Base-by-base conservation (phyloP, 2,113 vertebrate species). In the Rostratula benghalensis region DNA sequence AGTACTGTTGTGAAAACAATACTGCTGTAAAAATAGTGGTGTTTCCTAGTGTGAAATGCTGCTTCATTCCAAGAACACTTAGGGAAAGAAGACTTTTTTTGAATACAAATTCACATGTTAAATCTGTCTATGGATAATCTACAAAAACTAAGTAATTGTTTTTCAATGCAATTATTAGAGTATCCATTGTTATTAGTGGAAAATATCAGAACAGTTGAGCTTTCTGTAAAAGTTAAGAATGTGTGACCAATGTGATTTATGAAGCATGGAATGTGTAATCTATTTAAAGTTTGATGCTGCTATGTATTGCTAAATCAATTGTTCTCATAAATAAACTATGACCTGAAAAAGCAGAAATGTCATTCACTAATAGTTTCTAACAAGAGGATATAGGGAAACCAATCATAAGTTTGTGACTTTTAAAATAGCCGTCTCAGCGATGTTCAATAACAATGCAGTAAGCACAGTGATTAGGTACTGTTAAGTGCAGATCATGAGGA, bases 231-330 rank as follows among this genome's bases (percentile, higher is more conserved):
- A 90, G 65, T 76, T 94, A 93, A 89, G 84, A 85, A 80, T 76
- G 82, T 89, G 85, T 92, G 77, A 97, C 93, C 59, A 71, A 80
- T 59, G 43, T 84, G 88, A 95, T 96, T 97, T 95, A 79, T 92
- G 84, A 91, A 90, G 54, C 89, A 76, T 35, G 39, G 50, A 70
- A 57, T 13, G 0, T 82, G 75, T 89, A 95, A 96, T 95, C 89
- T 94, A 30, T 93, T 97, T 96, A 94, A 97, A 93, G 61, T 91
- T 86, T 95, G 90, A 89, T 95, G 79, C 51, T 79, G 63, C 67
- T 91, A 46, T 82, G n/a, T 90, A 84, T 90, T 89, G 57, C 90
- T 93, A 87, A 97, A 97, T 97, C 95, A 96, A 95, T 94, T 97
- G 93, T 96, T 91, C 87, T 96, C 84, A 91, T 88, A 94, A 91